Evolutionary conservation across 92 coral and sea anemone genomes (phyloP), one percentile per base, ranked within the genome.

Genomic region (Anthopleura xanthogrammica): DNA sequence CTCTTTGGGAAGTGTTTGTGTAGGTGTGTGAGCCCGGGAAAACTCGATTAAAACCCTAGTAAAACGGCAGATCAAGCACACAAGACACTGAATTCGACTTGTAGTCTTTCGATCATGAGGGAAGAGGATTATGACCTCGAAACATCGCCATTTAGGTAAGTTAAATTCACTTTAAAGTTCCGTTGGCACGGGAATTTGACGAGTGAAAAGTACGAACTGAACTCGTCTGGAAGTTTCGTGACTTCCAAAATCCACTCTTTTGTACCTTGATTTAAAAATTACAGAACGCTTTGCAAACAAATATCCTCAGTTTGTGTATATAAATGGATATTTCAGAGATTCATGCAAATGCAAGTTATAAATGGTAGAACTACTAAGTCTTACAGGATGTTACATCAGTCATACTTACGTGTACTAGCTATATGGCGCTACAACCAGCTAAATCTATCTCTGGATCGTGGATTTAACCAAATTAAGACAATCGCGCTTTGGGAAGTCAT

Each of bases 131-230:
- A 16, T 39, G 83, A 85, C 41, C 58, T 52, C 83, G 83, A 78
- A 23, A 12, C 41, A 56, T 80, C 75, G 77, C 83, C 78, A 70
- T 68, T 85, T 81, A 41, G 74, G 88, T 85, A 85, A 85, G 88
- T 85, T 14, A 78, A 40, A 17, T 72, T n/a, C 11, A 66, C 22
- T 65, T 85, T 52, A 11, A 20, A 79, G 73, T 29, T 68, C 8
- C n/a, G 24, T 16, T 42, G 42, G 76, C 76, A 76, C 87, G 82
- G 77, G 87, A 58, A 77, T 52, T 7, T 29, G 77, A 4, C 40
- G 52, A 22, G 36, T 22, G 36, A 9, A 6, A 65, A 36, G 43
- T 24, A 2, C 36, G 3, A 20, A n/a, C 56, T 46, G 42, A 60
- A 60, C 70, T 62, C 36, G 19, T 73, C 8, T 73, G 7, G 5